Conservation (phyloP, 2,888 invertebrate genomes). For the Trisateles emortualis region DNA sequence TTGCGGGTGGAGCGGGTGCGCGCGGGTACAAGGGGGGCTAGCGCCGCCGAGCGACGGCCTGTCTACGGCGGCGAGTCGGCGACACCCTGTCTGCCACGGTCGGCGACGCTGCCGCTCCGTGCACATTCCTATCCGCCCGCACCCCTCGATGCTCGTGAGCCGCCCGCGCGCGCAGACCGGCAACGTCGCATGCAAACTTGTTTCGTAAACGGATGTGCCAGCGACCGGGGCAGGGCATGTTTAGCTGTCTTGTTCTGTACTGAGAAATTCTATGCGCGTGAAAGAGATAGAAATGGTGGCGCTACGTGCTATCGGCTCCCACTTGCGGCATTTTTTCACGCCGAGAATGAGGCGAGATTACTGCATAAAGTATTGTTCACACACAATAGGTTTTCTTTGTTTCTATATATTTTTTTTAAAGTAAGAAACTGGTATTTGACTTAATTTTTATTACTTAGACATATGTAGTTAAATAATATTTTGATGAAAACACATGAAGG, state of each 20-base stretch:
- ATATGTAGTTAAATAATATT: too few relatives aligned
- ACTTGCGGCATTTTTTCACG: slow-evolving; percentile 89
- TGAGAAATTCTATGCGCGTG: slow-evolving; percentile 44
- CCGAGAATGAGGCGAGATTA: slow-evolving; percentile 89
- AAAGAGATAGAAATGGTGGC: slow-evolving; percentile 80
- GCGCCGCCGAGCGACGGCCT: slow-evolving; percentile 90
- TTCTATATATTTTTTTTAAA: neutral
- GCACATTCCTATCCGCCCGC: slow-evolving; percentile 85
- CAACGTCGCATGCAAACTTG: slow-evolving; percentile 89
- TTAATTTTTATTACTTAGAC: too few relatives aligned
- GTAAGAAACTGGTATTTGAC: too few relatives aligned
- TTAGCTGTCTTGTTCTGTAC: slow-evolving; percentile 64
- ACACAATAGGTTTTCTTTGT: slow-evolving; percentile 29
- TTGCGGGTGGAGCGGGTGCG: slow-evolving; percentile 73
- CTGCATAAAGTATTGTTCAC: slow-evolving; percentile 78
- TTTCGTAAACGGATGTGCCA: slow-evolving; percentile 91
- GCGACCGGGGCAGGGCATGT: slow-evolving; percentile 79
- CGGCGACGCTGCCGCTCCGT: slow-evolving; percentile 89
- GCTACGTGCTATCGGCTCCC: slow-evolving; percentile 87
- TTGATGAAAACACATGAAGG: too few relatives aligned
- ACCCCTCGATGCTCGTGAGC: slow-evolving; percentile 75
- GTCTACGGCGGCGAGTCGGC: slow-evolving; percentile 94
- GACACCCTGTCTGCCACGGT: slow-evolving; percentile 97
- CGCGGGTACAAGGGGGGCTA: slow-evolving; percentile 73
- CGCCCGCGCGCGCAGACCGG: slow-evolving; percentile 79